Conservation (phyloP, 2,113 vertebrate species). For the Pristiophorus japonicus region DNA sequence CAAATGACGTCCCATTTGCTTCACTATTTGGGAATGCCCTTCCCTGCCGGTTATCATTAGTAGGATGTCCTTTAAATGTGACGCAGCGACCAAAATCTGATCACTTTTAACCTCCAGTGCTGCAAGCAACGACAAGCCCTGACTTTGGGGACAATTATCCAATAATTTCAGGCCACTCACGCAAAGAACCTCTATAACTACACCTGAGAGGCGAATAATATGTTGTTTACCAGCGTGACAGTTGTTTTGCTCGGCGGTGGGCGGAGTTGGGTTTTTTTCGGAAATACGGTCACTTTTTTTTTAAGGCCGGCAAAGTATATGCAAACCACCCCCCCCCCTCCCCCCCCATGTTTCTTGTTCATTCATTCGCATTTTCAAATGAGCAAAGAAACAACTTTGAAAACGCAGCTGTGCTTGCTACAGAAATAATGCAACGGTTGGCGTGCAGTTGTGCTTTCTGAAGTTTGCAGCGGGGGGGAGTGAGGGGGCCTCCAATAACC, state of each 20-base stretch:
- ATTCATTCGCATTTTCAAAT: neutral
- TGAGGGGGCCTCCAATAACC: neutral
- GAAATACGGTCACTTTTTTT: neutral
- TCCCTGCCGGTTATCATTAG: neutral
- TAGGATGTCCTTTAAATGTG: neutral
- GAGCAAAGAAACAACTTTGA: neutral
- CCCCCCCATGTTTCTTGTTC: too few relatives aligned
- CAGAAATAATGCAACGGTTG: neutral
- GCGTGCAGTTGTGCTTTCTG: neutral
- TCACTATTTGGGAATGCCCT: neutral
- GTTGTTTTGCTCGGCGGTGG: conserved; percentile 1
- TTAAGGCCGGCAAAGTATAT: neutral
- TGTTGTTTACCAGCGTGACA: conserved; percentile 12
- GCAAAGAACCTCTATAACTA: neutral
- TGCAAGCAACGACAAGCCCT: neutral
- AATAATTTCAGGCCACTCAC: neutral
- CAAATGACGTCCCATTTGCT: neutral
- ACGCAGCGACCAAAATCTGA: neutral
- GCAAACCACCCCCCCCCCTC: too few relatives aligned
- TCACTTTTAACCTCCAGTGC: neutral
- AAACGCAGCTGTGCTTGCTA: too few relatives aligned
- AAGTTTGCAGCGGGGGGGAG: too few relatives aligned
- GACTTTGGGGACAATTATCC: neutral
- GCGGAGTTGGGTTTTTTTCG: neutral
- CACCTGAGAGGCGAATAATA: neutral